These are phyloP conservation scores for Oreochromis aureus DNA, from an alignment of 2,113 vertebrate species.

Conservation along the genomic window DNA sequence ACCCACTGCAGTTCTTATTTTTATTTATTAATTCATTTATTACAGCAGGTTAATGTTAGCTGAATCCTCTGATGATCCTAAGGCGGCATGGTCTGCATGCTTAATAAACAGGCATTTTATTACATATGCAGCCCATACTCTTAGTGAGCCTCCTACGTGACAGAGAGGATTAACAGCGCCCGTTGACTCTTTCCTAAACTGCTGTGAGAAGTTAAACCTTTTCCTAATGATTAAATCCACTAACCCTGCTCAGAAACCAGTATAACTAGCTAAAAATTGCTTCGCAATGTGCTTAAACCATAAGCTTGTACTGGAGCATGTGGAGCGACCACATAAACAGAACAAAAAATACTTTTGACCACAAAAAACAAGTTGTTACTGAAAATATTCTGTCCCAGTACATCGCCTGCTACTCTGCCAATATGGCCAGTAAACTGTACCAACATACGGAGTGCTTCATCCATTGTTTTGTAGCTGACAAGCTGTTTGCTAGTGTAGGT, in stretches of 20 bases:
- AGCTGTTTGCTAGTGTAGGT: not conserved
- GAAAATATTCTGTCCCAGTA: not conserved
- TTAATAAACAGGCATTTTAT: not conserved
- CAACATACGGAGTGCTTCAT: not conserved
- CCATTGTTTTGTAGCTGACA: not conserved
- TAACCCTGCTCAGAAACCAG: not conserved
- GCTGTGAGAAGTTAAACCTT: not conserved
- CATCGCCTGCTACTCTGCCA: not conserved
- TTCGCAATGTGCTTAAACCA: not conserved
- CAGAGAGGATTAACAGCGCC: not conserved
- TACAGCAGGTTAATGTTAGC: not conserved
- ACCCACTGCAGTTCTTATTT: not conserved
- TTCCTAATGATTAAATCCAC: not conserved
- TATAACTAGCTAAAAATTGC: not conserved
- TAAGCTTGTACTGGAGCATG: not conserved
- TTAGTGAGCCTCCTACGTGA: not conserved
- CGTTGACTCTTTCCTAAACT: not conserved
- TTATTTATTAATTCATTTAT: not conserved
- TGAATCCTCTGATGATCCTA: not conserved
- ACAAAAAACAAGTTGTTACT: not conserved
- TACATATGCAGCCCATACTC: not conserved
- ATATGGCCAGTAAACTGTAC: not conserved
- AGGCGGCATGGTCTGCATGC: not conserved
- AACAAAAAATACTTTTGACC: not conserved
- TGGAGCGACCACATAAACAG: not conserved